Evolutionary conservation across 2,888 invertebrate species (phyloP).

Genomic region (Periphyllus acericola): DNA sequence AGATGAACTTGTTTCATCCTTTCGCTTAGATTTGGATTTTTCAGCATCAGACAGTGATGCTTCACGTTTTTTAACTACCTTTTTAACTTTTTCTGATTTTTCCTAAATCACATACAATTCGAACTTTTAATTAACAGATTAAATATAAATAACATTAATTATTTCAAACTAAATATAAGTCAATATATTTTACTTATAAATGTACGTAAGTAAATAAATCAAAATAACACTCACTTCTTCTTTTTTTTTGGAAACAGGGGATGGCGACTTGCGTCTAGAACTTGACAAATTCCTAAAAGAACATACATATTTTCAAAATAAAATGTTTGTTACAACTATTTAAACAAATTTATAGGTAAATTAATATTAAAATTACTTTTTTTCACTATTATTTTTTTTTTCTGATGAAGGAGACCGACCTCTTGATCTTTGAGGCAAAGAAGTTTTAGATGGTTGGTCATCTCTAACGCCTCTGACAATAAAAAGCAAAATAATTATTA

Average conservation of each 20-base stretch:
- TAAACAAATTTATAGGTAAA: not conserved
- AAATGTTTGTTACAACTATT: not conserved
- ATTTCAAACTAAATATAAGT: not conserved
- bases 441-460: slow-evolving; percentile 41
- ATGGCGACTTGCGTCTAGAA: slow-evolving; percentile 47
- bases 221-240: slow-evolving; percentile 37
- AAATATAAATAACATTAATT: not conserved
- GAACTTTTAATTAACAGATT: not conserved
- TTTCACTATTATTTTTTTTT: slow-evolving; percentile 45
- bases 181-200: too few relatives aligned
- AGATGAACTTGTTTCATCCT: slow-evolving; percentile 64
- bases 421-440: slow-evolving; percentile 36
- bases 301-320: not conserved
- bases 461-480: slow-evolving; percentile 46
- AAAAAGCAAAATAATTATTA: not conserved
- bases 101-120: slow-evolving; percentile 27
- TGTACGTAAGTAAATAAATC: too few relatives aligned
- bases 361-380: slow-evolving; percentile 42
- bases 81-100: slow-evolving; percentile 58
- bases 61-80: slow-evolving; percentile 47
- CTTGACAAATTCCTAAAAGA: slow-evolving; percentile 41
- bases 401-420: slow-evolving; percentile 54
- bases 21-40: slow-evolving; percentile 53
- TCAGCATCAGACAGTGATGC: slow-evolving; percentile 64
- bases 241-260: slow-evolving; percentile 36